A percentile compares a stretch with the other conserved stretches of the same genome.
These are phyloP conservation scores for Amphipoea oculea DNA, from an alignment of 2,888 invertebrate species.

Conservation along the genomic window DNA sequence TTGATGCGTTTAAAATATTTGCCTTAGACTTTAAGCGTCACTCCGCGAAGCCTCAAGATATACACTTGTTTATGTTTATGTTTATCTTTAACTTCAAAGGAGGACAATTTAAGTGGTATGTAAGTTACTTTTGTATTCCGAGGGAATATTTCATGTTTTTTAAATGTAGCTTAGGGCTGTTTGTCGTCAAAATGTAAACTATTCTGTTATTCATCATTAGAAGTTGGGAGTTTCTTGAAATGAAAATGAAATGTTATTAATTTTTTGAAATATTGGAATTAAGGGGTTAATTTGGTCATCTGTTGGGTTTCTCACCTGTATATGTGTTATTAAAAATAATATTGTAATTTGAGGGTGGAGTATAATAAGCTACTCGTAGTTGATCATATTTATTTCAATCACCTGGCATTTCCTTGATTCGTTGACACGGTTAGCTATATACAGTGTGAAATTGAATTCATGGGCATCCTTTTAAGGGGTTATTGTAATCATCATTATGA, in stretches of 20 bases:
- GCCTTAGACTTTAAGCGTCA: conserved; percentile 57
- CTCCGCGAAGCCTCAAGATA: conserved; percentile 49
- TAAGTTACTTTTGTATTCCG: conserved; percentile 52
- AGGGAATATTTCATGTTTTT: conserved; percentile 47
- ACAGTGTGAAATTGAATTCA: too few species aligned
- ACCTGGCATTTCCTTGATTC: too few species aligned
- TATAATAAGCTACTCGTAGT: neutral
- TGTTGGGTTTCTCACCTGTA: conserved; percentile 28
- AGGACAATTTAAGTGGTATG: conserved; percentile 61
- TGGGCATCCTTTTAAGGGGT: too few species aligned
- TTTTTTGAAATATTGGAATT: conserved; percentile 6
- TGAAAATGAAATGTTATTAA: conserved; percentile 7
- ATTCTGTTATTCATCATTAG: conserved; percentile 31
- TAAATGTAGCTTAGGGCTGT: conserved; percentile 32
- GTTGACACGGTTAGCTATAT: neutral
- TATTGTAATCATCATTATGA: too few species aligned
- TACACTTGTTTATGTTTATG: conserved; percentile 62
- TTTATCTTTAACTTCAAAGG: conserved; percentile 66
- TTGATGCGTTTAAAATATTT: conserved; percentile 74
- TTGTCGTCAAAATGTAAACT: conserved; percentile 33
- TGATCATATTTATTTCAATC: conserved; percentile 4
- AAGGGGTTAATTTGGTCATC: conserved; percentile 5
- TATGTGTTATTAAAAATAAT: neutral
- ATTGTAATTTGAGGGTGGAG: too few species aligned
- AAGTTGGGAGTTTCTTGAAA: conserved; percentile 16